A percentile compares a stretch with the other conserved stretches of the same genome.
Evolutionary conservation across 1,140 invertebrate genomes (phyloP).

Genomic region (silkworm (Bombyx mori)): DNA sequence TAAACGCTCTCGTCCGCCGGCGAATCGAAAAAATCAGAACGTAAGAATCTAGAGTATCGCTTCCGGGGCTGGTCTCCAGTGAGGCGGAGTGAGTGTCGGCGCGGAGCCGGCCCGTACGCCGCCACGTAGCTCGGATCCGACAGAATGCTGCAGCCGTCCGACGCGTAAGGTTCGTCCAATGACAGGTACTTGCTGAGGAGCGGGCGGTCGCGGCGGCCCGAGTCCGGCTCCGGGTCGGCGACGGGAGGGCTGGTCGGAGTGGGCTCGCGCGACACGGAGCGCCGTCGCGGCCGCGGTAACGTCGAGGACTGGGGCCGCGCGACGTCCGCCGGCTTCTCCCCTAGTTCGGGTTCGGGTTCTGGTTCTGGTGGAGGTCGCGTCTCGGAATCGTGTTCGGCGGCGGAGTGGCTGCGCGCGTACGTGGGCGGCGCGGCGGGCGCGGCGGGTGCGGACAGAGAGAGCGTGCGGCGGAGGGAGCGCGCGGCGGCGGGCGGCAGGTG

Average conservation of each 20-base stretch:
- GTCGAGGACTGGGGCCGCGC: conserved; percentile 32
- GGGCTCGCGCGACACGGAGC: conserved; percentile 15
- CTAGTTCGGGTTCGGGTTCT: conserved; percentile 2
- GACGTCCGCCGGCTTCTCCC: conserved; percentile 5
- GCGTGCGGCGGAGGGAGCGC: conserved; percentile 71
- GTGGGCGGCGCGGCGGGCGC: conserved; percentile 13
- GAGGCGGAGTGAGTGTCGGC: conserved; percentile 55
- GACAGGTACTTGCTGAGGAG: conserved; percentile 70
- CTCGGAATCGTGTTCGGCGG: conserved; percentile 7
- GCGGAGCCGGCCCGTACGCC: conserved; percentile 49
- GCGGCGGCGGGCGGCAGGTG: conserved; percentile 76
- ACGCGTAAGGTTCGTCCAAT: conserved; percentile 44
- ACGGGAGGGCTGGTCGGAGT: conserved; percentile 7
- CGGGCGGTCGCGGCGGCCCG: conserved; percentile 64
- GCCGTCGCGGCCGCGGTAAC: conserved; percentile 36
- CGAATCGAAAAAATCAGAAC: conserved; percentile 85
- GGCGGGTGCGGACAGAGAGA: conserved; percentile 65
- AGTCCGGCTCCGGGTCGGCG: conserved; percentile 6
- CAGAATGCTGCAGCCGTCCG: conserved; percentile 44
- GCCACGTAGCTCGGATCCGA: conserved; percentile 56
- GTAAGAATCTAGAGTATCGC: conserved; percentile 79
- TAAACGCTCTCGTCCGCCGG: conserved; percentile 79
- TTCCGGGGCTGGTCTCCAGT: conserved; percentile 61
- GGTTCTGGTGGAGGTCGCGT: background rate
- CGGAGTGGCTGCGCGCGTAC: conserved; percentile 9